phyloP scores from a whole-genome alignment of 2,113 vertebrate genomes.

The Cephalopterus ornatus region DNA sequence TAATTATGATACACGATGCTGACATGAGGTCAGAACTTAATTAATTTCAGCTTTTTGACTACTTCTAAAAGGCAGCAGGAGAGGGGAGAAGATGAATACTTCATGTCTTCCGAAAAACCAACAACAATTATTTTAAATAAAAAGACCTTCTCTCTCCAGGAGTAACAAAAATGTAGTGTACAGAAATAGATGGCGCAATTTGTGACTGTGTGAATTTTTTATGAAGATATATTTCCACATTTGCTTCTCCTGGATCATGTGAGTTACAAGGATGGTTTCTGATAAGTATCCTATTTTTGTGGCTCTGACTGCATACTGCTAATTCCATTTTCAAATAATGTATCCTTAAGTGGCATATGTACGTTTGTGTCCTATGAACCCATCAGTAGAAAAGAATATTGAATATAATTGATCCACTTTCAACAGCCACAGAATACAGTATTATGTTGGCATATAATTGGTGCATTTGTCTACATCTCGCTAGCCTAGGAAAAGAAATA shows the following conservation, averaged over 20 bases:
- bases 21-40: slow-evolving; percentile 59
- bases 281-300: slow-evolving; percentile 17
- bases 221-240: slow-evolving; percentile 50
- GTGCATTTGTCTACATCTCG: not conserved
- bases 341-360: not conserved
- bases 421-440: not conserved
- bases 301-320: not conserved
- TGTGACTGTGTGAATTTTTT: slow-evolving; percentile 61
- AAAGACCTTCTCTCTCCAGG: slow-evolving; percentile 23
- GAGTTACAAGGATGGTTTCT: slow-evolving; percentile 38
- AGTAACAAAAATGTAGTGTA: slow-evolving; percentile 17
- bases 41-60: slow-evolving; percentile 60
- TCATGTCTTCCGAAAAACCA: not conserved
- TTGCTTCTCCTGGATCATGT: slow-evolving; percentile 36
- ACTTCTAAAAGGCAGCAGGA: slow-evolving; percentile 51
- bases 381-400: not conserved
- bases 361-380: not conserved
- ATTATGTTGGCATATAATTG: not conserved
- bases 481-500: not conserved
- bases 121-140: slow-evolving; percentile 60
- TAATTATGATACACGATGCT: slow-evolving; percentile 55
- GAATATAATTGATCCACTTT: not conserved
- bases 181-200: slow-evolving; percentile 55
- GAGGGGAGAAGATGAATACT: slow-evolving; percentile 32
- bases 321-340: slow-evolving; percentile 29